A percentile compares a stretch with the other conserved stretches of the same genome.
Conservation (phyloP, 2,888 invertebrate species). For the Adelognathus sp. region DNA sequence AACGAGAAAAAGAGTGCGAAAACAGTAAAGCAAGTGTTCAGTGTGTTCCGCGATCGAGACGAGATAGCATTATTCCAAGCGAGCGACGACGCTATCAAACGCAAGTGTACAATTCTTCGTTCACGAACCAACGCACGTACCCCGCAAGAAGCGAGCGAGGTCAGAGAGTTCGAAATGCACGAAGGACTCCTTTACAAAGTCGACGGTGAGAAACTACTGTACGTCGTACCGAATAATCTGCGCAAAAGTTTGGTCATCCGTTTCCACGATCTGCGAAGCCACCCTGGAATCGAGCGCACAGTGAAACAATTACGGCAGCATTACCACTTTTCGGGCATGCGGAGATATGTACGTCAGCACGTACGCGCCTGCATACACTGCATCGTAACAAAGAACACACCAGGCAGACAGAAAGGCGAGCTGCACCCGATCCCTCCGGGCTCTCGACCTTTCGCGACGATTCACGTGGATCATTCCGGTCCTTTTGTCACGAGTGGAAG, state of each 20-base stretch:
- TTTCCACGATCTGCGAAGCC: slow-evolving; percentile 49
- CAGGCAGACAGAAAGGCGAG: slow-evolving; percentile 58
- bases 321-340: slow-evolving; percentile 63
- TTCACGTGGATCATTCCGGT: slow-evolving; percentile 63
- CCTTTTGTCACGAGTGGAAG: slow-evolving; percentile 55
- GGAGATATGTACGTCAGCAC: slow-evolving; percentile 57
- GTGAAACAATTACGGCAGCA: slow-evolving; percentile 33
- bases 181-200: slow-evolving; percentile 44
- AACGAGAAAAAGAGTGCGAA: background rate
- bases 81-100: background rate
- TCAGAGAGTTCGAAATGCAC: slow-evolving; percentile 17
- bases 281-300: slow-evolving; percentile 60
- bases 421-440: slow-evolving; percentile 66
- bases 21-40: background rate
- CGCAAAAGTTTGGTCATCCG: slow-evolving; percentile 32
- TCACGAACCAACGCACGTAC: background rate
- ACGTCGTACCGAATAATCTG: slow-evolving; percentile 27
- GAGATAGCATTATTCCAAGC: background rate
- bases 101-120: background rate
- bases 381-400: slow-evolving; percentile 52
- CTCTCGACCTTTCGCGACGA: slow-evolving; percentile 61
- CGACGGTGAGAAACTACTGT: background rate
- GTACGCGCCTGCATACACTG: slow-evolving; percentile 65
- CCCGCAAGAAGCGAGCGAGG: background rate
- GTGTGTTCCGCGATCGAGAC: background rate